A percentile compares a stretch with the other conserved stretches of the same genome.
Conservation (phyloP, 30 jellyfish, hydroid and myxozoan species). For the Cassiopea xamachana region DNA sequence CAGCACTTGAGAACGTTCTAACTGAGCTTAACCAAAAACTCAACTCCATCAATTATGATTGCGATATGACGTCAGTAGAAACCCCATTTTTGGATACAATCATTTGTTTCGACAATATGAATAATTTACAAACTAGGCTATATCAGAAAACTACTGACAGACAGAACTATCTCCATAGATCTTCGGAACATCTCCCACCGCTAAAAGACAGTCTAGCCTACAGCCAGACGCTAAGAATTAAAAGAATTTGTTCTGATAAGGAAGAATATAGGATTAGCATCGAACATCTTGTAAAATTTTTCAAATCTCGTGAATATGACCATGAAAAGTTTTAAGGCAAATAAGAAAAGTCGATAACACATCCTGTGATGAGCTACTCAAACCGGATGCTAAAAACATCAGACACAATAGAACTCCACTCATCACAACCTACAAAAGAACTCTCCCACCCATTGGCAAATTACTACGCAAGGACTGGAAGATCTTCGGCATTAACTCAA, state of each 20-base stretch:
- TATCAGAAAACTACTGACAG: constrained; percentile 47
- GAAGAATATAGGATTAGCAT: constrained; percentile 1
- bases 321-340: not conserved
- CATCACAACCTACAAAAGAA: constrained; percentile 15
- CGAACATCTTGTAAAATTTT: constrained; percentile 9
- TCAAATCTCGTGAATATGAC: not conserved
- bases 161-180: constrained; percentile 40
- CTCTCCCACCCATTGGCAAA: constrained; percentile 11
- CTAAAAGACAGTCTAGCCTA: constrained; percentile 40
- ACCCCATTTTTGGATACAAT: constrained; percentile 16
- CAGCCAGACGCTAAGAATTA: constrained; percentile 27
- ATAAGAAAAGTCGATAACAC: constrained; percentile 1
- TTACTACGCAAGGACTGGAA: not conserved
- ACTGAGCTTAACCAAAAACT: constrained; percentile 13
- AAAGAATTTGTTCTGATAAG: constrained; percentile 37
- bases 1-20: not conserved
- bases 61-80: not conserved
- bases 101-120: constrained; percentile 25
- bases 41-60: constrained; percentile 26
- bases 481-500: too few relatives aligned
- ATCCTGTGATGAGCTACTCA: constrained; percentile 1
- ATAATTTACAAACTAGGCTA: constrained; percentile 29
- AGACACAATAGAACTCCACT: constrained; percentile 6
- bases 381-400: constrained; percentile 1
- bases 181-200: constrained; percentile 31